phyloP scores from a whole-genome alignment of 2,113 vertebrate genomes.

The Panthera uncia region DNA sequence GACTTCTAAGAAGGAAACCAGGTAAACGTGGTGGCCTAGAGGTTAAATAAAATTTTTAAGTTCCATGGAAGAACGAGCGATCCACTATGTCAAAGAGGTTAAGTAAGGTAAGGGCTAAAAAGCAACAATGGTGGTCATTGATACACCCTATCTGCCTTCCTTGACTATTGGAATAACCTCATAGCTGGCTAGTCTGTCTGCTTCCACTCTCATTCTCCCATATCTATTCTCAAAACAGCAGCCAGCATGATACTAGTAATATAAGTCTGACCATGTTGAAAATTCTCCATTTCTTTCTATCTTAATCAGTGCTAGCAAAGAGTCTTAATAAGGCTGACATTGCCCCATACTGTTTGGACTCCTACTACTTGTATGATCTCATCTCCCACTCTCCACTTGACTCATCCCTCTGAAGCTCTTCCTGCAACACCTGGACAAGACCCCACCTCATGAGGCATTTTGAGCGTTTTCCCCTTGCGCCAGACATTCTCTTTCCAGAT shows the following conservation, averaged over 20 bases:
- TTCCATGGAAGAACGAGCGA: neutral
- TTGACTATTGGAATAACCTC: neutral
- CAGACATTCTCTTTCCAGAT: neutral
- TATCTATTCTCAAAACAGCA: neutral
- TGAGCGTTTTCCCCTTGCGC: accelerated
- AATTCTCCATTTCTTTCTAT: neutral
- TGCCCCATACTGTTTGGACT: neutral
- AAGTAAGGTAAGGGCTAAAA: neutral
- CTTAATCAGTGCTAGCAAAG: neutral
- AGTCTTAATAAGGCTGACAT: neutral
- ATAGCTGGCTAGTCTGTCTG: neutral
- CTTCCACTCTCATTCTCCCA: neutral
- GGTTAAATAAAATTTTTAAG: neutral
- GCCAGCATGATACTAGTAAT: neutral
- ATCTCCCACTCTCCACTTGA: neutral
- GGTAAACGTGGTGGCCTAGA: neutral
- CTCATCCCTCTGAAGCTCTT: neutral
- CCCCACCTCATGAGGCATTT: neutral
- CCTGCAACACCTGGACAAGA: neutral
- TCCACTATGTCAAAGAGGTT: neutral
- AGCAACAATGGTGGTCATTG: neutral
- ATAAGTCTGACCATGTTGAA: neutral
- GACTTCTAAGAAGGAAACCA: neutral
- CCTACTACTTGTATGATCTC: no score
- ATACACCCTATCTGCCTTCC: neutral